phyloP scores from a whole-genome alignment of 2,797 vertebrate genomes.

The Cryptoprocta ferox region DNA sequence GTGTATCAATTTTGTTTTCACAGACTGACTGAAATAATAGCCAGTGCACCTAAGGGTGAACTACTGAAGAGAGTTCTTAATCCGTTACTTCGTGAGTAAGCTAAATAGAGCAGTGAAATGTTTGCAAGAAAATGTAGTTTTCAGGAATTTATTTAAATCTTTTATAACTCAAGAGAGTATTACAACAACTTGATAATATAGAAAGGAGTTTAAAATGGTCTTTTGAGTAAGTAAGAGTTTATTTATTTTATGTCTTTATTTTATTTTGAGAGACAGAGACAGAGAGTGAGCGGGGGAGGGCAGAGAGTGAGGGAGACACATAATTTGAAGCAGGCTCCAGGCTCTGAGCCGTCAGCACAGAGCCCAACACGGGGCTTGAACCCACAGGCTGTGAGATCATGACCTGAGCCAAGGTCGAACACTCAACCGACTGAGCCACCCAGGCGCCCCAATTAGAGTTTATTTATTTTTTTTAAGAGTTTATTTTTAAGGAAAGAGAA shows the following conservation, averaged over 20 bases:
- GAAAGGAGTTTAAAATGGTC: conserved; percentile 46
- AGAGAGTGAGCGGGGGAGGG: no score
- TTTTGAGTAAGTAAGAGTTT: conserved; percentile 16
- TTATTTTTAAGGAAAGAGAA: conserved; percentile 32
- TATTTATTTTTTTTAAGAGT: conserved; percentile 25
- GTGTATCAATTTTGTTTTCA: conserved; percentile 58
- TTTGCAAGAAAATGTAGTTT: conserved; percentile 27
- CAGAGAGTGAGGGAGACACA: no score
- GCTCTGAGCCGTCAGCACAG: no score
- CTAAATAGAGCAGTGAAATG: background rate
- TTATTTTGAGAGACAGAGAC: no score
- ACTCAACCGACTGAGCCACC: no score
- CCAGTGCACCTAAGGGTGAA: conserved; percentile 90
- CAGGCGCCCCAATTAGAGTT: background rate
- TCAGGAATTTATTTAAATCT: conserved; percentile 4
- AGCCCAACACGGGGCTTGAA: no score
- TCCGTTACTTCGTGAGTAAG: conserved; percentile 94
- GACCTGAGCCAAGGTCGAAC: no score
- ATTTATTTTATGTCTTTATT: background rate
- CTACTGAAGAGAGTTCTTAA: conserved; percentile 95
- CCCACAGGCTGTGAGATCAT: no score
- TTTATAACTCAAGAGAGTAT: conserved; percentile 34
- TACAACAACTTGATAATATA: background rate
- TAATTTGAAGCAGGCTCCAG: no score
- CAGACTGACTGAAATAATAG: conserved; percentile 93